A percentile compares a stretch with the other conserved stretches of the same genome.
Conservation (phyloP, 2,113 vertebrate genomes). For the Cynoglossus semilaevis region DNA sequence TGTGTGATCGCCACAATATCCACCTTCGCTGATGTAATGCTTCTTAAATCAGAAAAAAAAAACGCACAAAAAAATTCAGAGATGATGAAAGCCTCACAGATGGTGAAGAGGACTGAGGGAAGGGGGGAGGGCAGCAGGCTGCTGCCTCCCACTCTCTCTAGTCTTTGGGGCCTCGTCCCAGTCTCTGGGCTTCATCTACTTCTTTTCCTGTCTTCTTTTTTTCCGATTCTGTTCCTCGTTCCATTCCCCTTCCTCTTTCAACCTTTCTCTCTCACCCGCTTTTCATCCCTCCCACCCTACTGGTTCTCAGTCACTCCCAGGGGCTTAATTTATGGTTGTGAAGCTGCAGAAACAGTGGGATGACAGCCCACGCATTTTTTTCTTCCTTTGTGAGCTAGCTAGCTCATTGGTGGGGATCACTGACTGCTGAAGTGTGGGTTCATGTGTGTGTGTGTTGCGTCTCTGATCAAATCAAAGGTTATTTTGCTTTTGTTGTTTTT, state of each 20-base stretch:
- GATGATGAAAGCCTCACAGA: slow-evolving; percentile 63
- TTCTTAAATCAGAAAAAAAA: slow-evolving; percentile 39
- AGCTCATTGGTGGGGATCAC: slow-evolving; percentile 36
- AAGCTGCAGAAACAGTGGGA: slow-evolving; percentile 60
- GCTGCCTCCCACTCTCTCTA: slow-evolving; percentile 57
- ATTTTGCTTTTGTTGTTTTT: slow-evolving; percentile 9
- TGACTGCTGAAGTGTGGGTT: slow-evolving; percentile 31
- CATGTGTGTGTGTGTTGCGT: slow-evolving; percentile 9
- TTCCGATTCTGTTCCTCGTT: slow-evolving; percentile 42
- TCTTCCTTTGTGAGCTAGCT: slow-evolving; percentile 59
- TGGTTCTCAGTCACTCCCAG: slow-evolving; percentile 54
- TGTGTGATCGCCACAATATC: slow-evolving; percentile 40
- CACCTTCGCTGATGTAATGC: slow-evolving; percentile 29
- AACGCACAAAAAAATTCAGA: slow-evolving; percentile 44
- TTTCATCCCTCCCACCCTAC: slow-evolving; percentile 45
- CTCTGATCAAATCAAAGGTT: slow-evolving; percentile 3
- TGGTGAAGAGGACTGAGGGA: slow-evolving; percentile 39
- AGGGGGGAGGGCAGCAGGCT: slow-evolving; percentile 19
- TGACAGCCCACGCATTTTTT: slow-evolving; percentile 64
- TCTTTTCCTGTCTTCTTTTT: slow-evolving; percentile 40
- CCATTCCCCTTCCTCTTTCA: slow-evolving; percentile 40
- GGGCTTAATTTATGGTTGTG: slow-evolving; percentile 74
- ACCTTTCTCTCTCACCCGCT: slow-evolving; percentile 44
- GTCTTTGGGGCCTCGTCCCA: slow-evolving; percentile 46
- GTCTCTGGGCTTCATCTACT: slow-evolving; percentile 49